Evolutionary conservation across 1,140 invertebrate species (phyloP), one percentile per base, ranked within the genome.

Genomic region (Bicyclus anynana): DNA sequence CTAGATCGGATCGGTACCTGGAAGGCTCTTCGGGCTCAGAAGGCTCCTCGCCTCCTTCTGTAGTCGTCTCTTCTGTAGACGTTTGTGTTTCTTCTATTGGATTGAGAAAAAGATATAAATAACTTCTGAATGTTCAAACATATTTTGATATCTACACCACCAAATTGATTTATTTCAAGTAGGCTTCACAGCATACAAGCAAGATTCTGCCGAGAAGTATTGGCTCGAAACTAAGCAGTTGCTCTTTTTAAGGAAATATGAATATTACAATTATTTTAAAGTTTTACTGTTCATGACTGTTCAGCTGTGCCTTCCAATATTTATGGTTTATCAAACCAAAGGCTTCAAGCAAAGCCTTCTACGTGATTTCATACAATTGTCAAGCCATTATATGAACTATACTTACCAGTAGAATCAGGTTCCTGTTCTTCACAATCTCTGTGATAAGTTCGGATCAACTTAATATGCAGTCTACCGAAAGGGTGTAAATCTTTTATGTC

Each of bases 1-100:
- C 67, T 76, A 81, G 62, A 62, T 76, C 64, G 70, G 78, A 65
- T 79, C 77, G 82, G 70, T 87, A 87, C 84, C 84, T 87, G 77
- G 84, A 84, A 17, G 80, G 75, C 59, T 73, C 69, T 54, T 79
- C 69, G 10, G 84, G 84, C 51, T 85, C 84, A n/a, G 62, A 53
- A 2, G 61, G 65, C 26, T 67, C 70, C 50, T 70, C 69, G 3
- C 58, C 58, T 7, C 67, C 68, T 55, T 73, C 72, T 35, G 62
- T 69, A 14, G 67, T 52, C 14, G 51, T 47, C 16, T 46, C 46
- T 49, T 58, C 56, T 33, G 63, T 69, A 53, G 56, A 44, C 20
- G 20, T 9, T 54, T 50, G 54, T 14, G 29, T 17, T 54, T 53
- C 51, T 49, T 13, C 14, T 42, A 29, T 13, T 27, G n/a, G 10